Base-by-base conservation (phyloP, 64 coral and sea anemone species). In the Exaiptasia diaphana region DNA sequence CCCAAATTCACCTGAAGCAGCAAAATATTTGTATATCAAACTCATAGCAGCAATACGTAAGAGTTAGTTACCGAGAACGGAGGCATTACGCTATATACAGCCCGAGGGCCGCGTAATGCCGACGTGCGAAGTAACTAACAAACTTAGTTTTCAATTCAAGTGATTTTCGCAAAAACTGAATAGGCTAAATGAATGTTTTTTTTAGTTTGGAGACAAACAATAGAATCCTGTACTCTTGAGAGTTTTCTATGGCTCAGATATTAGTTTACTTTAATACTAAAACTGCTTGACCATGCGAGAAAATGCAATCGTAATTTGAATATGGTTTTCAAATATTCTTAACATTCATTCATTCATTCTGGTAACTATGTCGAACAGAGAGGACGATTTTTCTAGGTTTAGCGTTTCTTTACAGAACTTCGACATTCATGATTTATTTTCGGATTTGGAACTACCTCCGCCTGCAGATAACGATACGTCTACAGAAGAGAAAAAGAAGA, bases 1-100 rank as follows among this genome's bases (percentile, higher is more conserved):
- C 4, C 69, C 69, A 20, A 12, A 43, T 42, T 38, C 69, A 34
- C 69, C 69, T 43, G 69, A 73, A 73, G 69, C 69, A 73, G 69
- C 69, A 11, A 73, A 73, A 45, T 23, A 42, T 9, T 36, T 73
- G 33, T 73, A 73, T 73, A 73, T 43, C 68, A 73, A 44, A 73
- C 68, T 73, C 43, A 20, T 73, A 36, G 68, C 38, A 22, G 68
- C 36, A 73, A 73, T 73, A 73, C 38, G 44, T 41, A 73, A 43
- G 35, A 41, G 39, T 43, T 73, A 67, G 53, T 56, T 3, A 23
- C 53, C 53, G n/a, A n/a, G n/a, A n/a, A n/a, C n/a, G n/a, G n/a
- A n/a, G n/a, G n/a, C n/a, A n/a, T n/a, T n/a, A n/a, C n/a, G n/a
- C n/a, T n/a, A n/a, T n/a, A n/a, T n/a, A n/a, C n/a, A n/a, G n/a